Percentiles rank a stretch among this genome's conserved stretches.
Conservation (phyloP, 1,140 invertebrate genomes). For the Bombus superbus region DNA sequence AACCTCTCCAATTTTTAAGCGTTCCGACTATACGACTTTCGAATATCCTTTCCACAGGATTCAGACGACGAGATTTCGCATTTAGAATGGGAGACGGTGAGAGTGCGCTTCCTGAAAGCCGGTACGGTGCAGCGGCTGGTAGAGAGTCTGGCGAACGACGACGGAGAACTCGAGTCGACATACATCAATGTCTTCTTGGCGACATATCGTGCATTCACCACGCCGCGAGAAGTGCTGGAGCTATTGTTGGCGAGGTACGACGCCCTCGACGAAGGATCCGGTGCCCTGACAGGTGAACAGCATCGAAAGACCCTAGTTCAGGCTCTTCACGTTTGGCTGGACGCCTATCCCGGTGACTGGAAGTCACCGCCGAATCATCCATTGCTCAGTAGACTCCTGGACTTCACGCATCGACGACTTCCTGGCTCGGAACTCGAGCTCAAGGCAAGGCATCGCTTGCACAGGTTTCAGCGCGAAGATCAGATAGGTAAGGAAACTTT, state of each 20-base stretch:
- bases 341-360: slow-evolving; percentile 98
- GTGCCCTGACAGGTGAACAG: slow-evolving; percentile 85
- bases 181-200: slow-evolving; percentile 99
- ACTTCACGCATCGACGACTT: slow-evolving; percentile 91
- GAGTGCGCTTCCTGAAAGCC: slow-evolving; percentile 97
- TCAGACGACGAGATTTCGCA: slow-evolving; percentile 96
- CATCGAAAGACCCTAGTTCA: slow-evolving; percentile 93
- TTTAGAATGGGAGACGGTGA: slow-evolving; percentile 99
- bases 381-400: slow-evolving; percentile 91
- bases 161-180: slow-evolving; percentile 97
- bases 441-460: slow-evolving; percentile 87
- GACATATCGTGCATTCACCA: slow-evolving; percentile 95
- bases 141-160: slow-evolving; percentile 95
- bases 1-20: not conserved
- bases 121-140: slow-evolving; percentile 97
- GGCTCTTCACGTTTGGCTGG: slow-evolving; percentile 97
- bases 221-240: slow-evolving; percentile 91
- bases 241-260: slow-evolving; percentile 91
- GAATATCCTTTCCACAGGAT: slow-evolving; percentile 83
- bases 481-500: slow-evolving; percentile 77
- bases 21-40: not conserved
- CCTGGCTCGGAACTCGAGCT: slow-evolving; percentile 92
- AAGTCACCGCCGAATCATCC: slow-evolving; percentile 92
- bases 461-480: slow-evolving; percentile 84
- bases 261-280: slow-evolving; percentile 84